Conservation (phyloP, 2,888 invertebrate species). For the Morinoia aosen region DNA sequence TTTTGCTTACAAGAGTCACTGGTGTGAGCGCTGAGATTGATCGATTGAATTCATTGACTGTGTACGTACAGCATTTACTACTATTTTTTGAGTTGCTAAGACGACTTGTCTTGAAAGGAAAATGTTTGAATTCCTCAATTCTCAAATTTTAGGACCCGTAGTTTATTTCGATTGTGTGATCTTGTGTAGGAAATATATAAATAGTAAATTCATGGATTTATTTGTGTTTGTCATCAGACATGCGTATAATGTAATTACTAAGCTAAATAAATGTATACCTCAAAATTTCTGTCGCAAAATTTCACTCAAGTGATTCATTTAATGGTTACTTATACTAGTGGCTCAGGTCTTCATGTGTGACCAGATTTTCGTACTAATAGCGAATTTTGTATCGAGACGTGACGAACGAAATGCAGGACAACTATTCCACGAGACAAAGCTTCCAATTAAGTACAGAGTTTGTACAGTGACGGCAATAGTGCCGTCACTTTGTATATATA, state of each 20-base stretch:
- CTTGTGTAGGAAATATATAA: too few relatives aligned
- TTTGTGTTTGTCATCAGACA: neutral
- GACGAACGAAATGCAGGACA: neutral
- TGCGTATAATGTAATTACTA: neutral
- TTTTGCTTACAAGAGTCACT: too few relatives aligned
- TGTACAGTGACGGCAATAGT: too few relatives aligned
- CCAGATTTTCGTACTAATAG: neutral
- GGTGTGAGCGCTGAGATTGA: too few relatives aligned
- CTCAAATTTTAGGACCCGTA: neutral
- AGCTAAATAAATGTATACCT: neutral
- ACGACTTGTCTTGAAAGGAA: neutral
- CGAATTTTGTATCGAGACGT: neutral
- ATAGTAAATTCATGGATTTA: neutral
- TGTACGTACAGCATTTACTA: too few relatives aligned
- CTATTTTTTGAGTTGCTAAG: neutral
- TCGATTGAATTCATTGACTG: too few relatives aligned
- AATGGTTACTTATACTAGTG: neutral
- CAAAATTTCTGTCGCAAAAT: neutral
- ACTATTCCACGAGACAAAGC: neutral
- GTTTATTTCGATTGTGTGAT: neutral
- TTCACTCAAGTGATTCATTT: neutral
- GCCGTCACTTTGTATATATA: too few relatives aligned
- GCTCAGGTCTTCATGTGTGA: neutral
- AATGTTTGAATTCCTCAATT: neutral
- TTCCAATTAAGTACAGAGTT: neutral